These are phyloP conservation scores for Turritopsis rubra DNA, from an alignment of 30 jellyfish, hydroid and myxozoan species.

Conservation along the genomic window DNA sequence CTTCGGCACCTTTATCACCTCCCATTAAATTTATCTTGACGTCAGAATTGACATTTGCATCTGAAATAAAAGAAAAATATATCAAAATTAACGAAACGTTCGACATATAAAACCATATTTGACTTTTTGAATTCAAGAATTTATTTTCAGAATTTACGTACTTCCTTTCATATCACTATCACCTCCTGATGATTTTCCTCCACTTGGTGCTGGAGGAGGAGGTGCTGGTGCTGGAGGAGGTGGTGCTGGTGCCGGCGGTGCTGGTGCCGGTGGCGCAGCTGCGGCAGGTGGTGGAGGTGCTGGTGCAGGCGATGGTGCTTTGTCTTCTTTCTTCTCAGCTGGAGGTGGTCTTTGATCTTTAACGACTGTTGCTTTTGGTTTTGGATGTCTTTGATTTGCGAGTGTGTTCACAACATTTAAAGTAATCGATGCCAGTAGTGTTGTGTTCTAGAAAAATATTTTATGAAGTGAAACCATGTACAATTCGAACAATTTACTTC, in stretches of 20 bases:
- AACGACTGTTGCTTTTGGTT: conserved; percentile 32
- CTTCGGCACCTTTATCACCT: conserved; percentile 34
- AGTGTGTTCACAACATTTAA: conserved; percentile 84
- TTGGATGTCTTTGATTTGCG: conserved; percentile 56
- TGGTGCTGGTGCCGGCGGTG: conserved; percentile 78
- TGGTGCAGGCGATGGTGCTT: conserved; percentile 64
- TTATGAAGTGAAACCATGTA: background rate
- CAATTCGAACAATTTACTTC: background rate
- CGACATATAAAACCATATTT: too few relatives aligned
- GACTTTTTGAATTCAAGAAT: too few relatives aligned
- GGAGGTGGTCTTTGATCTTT: conserved; percentile 50
- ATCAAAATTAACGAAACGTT: too few relatives aligned
- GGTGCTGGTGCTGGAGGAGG: conserved; percentile 78
- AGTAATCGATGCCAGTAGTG: conserved; percentile 91
- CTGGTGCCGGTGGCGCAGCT: conserved; percentile 80
- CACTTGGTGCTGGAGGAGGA: conserved; percentile 59
- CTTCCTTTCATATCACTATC: conserved; percentile 80
- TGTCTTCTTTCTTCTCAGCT: conserved; percentile 31
- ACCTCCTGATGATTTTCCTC: conserved; percentile 33
- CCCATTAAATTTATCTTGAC: conserved; percentile 66
- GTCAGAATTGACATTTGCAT: conserved; percentile 75
- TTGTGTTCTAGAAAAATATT: conserved; percentile 61
- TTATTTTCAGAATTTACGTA: too few relatives aligned
- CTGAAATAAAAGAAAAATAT: conserved; percentile 15
- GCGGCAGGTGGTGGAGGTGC: conserved; percentile 72